Percentiles rank a stretch among this genome's conserved stretches.
These are phyloP conservation scores for Plebejus argus DNA, from an alignment of 2,888 invertebrate species.

Conservation along the genomic window DNA sequence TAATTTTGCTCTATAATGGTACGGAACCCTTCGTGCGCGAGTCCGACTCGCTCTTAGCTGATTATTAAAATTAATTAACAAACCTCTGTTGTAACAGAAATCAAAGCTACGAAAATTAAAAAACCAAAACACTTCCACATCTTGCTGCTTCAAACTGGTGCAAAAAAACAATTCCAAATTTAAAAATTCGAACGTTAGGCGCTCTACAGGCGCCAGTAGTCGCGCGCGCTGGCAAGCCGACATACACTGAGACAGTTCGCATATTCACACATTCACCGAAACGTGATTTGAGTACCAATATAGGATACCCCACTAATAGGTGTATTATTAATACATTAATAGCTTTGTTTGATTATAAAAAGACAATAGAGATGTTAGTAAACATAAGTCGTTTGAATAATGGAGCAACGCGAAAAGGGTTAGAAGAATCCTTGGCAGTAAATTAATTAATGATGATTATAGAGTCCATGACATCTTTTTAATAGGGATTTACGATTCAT, in stretches of 20 bases:
- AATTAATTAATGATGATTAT: too few species aligned
- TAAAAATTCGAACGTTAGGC: constrained; percentile 60
- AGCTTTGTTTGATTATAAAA: constrained; percentile 29
- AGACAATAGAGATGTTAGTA: constrained; percentile 33
- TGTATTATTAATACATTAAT: constrained; percentile 39
- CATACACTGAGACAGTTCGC: constrained; percentile 65
- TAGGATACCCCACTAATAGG: constrained; percentile 59
- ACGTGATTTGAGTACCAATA: constrained; percentile 61
- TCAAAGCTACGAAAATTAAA: constrained; percentile 61
- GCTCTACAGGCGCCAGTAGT: constrained; percentile 61
- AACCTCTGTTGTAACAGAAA: constrained; percentile 68
- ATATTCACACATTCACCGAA: constrained; percentile 49
- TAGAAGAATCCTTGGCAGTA: neutral
- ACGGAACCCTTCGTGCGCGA: too few species aligned
- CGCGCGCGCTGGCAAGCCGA: constrained; percentile 61
- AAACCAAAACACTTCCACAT: constrained; percentile 70
- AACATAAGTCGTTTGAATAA: constrained; percentile 19
- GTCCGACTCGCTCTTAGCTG: too few species aligned
- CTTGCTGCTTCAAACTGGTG: constrained; percentile 49
- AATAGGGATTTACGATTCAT: too few species aligned
- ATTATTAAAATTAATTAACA: too few species aligned
- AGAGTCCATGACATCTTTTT: neutral
- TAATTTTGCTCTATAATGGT: too few species aligned
- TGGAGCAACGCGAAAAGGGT: neutral
- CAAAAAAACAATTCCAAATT: constrained; percentile 55